Conservation (phyloP, 2,113 vertebrate species). For the Grammomys surdaster region DNA sequence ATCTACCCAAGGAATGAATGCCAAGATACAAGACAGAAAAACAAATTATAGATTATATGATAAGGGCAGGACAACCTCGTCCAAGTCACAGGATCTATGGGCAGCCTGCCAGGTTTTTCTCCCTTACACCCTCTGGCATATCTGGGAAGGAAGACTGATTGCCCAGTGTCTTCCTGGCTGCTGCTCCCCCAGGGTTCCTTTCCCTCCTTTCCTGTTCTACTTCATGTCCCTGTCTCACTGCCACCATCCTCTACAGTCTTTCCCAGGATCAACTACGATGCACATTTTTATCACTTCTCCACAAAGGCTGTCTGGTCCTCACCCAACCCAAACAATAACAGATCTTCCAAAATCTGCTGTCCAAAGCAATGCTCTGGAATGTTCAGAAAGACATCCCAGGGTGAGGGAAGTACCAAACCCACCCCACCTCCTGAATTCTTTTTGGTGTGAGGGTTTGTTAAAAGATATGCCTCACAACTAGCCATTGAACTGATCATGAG, state of each 20-base stretch:
- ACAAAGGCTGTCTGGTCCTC: not conserved
- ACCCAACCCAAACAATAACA: not conserved
- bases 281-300: not conserved
- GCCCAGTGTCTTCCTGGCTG: not conserved
- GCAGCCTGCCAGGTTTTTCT: not conserved
- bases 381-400: not conserved
- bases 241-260: not conserved
- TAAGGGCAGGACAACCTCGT: not conserved
- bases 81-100: not conserved
- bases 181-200: not conserved
- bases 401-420: not conserved
- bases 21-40: conserved; percentile 5
- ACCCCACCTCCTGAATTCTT: not conserved
- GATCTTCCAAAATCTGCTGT: not conserved
- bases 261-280: not conserved
- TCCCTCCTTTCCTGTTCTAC: not conserved
- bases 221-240: not conserved
- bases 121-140: not conserved
- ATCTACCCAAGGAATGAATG: not conserved
- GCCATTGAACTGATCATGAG: too few relatives aligned
- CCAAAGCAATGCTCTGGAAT: not conserved
- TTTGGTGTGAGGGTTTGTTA: not conserved
- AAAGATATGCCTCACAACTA: not conserved
- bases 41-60: not conserved
- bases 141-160: not conserved